These are phyloP conservation scores for Microctenopoma stevenorrisi DNA, from an alignment of 2,797 vertebrate species.

Conservation along the genomic window DNA sequence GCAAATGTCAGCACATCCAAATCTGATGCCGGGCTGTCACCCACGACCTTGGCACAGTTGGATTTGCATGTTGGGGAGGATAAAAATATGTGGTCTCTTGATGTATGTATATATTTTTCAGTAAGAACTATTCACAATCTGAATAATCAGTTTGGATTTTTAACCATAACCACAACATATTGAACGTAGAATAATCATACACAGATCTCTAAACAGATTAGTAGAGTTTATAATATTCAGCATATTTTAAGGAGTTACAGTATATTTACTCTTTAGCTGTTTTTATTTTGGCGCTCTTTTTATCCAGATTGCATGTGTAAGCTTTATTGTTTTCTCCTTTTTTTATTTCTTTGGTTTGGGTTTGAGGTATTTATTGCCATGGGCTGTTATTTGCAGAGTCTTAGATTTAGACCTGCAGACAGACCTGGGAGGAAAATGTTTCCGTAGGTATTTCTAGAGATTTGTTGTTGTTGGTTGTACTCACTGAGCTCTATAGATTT, in stretches of 20 bases:
- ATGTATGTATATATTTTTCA: conserved; percentile 11
- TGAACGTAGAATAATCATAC: background rate
- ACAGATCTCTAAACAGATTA: conserved; percentile 11
- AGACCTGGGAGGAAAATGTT: conserved; percentile 28
- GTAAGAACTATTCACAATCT: conserved; percentile 1
- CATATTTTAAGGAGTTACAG: conserved; percentile 17
- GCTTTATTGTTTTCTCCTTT: conserved; percentile 48
- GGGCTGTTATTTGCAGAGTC: conserved; percentile 33
- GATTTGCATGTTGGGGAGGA: conserved; percentile 41
- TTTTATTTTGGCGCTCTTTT: conserved; percentile 29
- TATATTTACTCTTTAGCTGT: conserved; percentile 15
- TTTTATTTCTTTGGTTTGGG: conserved; percentile 35
- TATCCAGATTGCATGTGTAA: conserved; percentile 24
- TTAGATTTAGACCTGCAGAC: conserved; percentile 42
- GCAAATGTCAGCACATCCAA: conserved; percentile 67
- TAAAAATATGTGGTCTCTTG: conserved; percentile 18
- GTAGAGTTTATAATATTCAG: background rate
- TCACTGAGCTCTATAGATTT: conserved; percentile 1
- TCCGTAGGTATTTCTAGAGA: conserved; percentile 51
- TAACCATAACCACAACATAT: conserved; percentile 6
- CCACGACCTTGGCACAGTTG: conserved; percentile 62
- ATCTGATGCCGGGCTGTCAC: conserved; percentile 61
- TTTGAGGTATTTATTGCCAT: conserved; percentile 58
- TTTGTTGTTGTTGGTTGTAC: conserved; percentile 23
- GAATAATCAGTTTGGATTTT: background rate